Evolutionary conservation across 2,888 invertebrate species (phyloP), one percentile per base, ranked within the genome.

Genomic region (Eupithecia centaureata): DNA sequence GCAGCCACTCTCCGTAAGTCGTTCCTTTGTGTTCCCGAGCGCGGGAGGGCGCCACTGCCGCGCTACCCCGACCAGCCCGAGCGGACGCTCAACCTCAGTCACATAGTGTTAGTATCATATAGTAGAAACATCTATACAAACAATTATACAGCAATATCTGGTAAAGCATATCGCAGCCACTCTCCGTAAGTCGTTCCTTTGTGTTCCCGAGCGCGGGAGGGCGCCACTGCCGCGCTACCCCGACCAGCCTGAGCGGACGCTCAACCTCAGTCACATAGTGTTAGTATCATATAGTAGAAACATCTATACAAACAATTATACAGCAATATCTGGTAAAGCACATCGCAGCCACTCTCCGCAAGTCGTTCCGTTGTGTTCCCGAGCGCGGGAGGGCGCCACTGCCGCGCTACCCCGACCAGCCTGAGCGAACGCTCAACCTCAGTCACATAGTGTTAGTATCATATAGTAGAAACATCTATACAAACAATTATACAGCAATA

Each of bases 81-180:
- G 88, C 96, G 98, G 85, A 98, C 98, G 1, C 94, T 99, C 77
- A 98, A 99, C 91, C 95, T 99, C 42, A 97, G 98, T 71, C 99
- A 99, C 86, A 70, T 72, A 12, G 68, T 73, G 68, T 70, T 35
- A 33, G 68, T 68, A 66, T 42, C 15, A 32, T 10, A 5, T 64
- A 54, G n/a, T 52, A 52, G 4, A 51, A 22, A 51, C 18, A 18
- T n/a, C n/a, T n/a, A n/a, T n/a, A n/a, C n/a, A n/a, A n/a, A 7
- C 7, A 38, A 2, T 5, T 38, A n/a, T 38, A n/a, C 87, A 97
- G 97, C 98, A 99, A 94, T 98, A 99, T 10, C 98, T 99, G 22
- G 98, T 98, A 82, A 98, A 99, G 93, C 99, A 99, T 91, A 97
- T 97, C 79, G 98, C 99, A 51, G 98, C 99, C 90, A 98, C 99